Percentiles rank a stretch among this genome's conserved stretches.
Conservation (phyloP, 2,113 vertebrate species). For the Xiphorhynchus elegans region DNA sequence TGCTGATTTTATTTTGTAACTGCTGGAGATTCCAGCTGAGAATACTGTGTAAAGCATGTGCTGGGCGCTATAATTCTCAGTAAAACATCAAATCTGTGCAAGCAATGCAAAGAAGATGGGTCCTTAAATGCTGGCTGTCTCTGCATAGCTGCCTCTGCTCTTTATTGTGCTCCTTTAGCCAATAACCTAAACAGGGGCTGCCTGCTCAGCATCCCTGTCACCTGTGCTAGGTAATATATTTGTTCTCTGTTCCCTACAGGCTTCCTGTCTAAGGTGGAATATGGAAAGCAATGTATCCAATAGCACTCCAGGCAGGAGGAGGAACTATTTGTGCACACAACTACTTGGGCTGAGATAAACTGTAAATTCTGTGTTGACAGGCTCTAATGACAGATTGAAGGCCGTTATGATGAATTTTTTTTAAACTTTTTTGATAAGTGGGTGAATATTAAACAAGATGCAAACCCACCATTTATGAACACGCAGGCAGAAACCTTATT, state of each 20-base stretch:
- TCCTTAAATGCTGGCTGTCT: not conserved
- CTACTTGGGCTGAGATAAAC: not conserved
- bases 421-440: not conserved
- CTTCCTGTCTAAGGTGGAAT: conserved; percentile 19
- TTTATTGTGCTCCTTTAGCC: not conserved
- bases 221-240: conserved; percentile 58
- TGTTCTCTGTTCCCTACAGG: conserved; percentile 43
- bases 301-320: conserved; percentile 30
- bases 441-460: not conserved
- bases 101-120: not conserved
- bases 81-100: conserved; percentile 35
- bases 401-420: not conserved
- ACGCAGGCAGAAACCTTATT: not conserved
- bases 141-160: not conserved
- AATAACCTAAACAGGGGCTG: not conserved
- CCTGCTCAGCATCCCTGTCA: conserved; percentile 51
- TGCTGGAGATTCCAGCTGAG: not conserved
- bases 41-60: not conserved
- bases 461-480: not conserved
- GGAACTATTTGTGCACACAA: conserved; percentile 6
- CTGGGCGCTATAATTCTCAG: not conserved
- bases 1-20: not conserved
- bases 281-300: conserved; percentile 42
- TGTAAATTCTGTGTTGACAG: conserved; percentile 9
- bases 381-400: not conserved